A percentile compares a stretch with the other conserved stretches of the same genome.
Conservation (phyloP, 2,113 vertebrate genomes). For the Aptenodytes forsteri region DNA sequence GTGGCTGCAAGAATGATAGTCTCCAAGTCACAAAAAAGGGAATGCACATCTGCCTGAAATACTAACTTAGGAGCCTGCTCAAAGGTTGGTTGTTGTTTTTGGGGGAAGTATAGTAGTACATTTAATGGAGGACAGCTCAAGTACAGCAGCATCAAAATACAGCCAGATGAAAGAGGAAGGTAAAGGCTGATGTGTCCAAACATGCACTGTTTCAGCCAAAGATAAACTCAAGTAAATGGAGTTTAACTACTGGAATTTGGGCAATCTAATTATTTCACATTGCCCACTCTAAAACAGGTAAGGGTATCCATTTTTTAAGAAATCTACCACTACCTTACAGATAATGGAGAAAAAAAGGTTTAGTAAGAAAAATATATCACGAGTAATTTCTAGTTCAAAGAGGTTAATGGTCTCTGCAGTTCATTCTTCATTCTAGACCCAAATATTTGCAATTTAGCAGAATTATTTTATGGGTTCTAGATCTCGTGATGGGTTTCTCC, state of each 20-base stretch:
- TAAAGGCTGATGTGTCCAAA: neutral
- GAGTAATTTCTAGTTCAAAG: neutral
- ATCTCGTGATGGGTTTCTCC: neutral
- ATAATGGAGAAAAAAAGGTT: neutral
- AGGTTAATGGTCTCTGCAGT: neutral
- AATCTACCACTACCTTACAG: neutral
- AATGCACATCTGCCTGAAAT: neutral
- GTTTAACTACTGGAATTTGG: neutral
- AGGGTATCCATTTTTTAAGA: neutral
- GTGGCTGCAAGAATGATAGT: neutral
- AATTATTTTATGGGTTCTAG: neutral
- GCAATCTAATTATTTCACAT: neutral
- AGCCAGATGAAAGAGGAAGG: neutral
- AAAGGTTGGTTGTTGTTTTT: neutral
- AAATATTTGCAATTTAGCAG: neutral
- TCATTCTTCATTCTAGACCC: neutral
- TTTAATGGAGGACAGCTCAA: neutral
- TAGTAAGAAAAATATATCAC: no score
- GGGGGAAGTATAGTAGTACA: neutral
- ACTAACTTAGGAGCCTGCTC: neutral
- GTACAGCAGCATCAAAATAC: neutral
- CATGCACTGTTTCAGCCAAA: neutral
- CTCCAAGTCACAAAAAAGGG: neutral
- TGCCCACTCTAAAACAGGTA: neutral
- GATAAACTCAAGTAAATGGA: neutral